Conservation (phyloP, 2,888 invertebrate genomes). For the Parascotia fuliginaria region DNA sequence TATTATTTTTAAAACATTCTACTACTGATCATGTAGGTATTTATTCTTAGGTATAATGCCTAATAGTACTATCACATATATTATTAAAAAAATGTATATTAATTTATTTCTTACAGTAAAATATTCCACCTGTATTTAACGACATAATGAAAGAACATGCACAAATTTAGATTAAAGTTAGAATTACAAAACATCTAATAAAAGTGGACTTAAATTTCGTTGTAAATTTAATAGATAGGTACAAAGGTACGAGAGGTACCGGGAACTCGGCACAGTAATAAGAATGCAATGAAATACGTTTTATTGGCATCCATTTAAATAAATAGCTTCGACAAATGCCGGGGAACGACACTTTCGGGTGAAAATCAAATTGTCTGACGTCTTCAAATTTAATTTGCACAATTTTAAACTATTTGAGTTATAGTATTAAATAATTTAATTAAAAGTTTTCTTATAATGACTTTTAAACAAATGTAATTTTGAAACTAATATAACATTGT, state of each 20-base stretch:
- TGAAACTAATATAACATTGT: too few species aligned
- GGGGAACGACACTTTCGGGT: slow-evolving; percentile 26
- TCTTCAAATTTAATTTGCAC: slow-evolving; percentile 20
- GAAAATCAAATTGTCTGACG: slow-evolving; percentile 35
- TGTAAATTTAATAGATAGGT: slow-evolving; percentile 4
- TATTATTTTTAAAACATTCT: too few species aligned
- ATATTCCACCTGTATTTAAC: too few species aligned
- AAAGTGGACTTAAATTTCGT: slow-evolving; percentile 1
- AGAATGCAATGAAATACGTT: slow-evolving; percentile 45
- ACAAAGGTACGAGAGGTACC: slow-evolving; percentile 1
- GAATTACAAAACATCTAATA: background rate
- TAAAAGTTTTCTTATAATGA: too few species aligned
- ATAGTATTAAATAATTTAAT: too few species aligned
- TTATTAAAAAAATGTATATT: too few species aligned
- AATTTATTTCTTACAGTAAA: too few species aligned
- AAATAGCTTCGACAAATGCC: slow-evolving; percentile 32
- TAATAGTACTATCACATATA: too few species aligned
- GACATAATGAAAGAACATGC: background rate
- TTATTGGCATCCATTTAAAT: slow-evolving; percentile 49
- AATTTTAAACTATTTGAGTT: slow-evolving; percentile 21
- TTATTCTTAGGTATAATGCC: too few species aligned
- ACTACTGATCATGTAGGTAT: too few species aligned
- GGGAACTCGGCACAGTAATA: slow-evolving; percentile 13
- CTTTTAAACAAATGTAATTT: too few species aligned
- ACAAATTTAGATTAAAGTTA: background rate